A percentile compares a stretch with the other conserved stretches of the same genome.
These are phyloP conservation scores for Dallia pectoralis DNA, from an alignment of 2,797 vertebrate genomes.

Conservation along the genomic window DNA sequence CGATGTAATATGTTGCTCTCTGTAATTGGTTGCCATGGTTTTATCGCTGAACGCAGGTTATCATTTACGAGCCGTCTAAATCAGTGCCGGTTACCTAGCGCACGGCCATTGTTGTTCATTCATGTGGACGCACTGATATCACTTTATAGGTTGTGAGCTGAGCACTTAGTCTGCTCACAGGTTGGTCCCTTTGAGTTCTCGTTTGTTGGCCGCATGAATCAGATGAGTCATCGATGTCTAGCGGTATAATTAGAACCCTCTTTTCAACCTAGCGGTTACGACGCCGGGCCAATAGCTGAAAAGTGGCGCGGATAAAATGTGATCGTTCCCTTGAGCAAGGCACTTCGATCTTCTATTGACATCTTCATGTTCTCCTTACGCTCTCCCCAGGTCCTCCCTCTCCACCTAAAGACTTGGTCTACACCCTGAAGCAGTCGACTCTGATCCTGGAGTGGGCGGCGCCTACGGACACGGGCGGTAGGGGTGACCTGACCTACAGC, in stretches of 20 bases:
- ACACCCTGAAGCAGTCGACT: constrained; percentile 85
- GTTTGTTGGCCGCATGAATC: too few species aligned
- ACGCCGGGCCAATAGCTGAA: too few species aligned
- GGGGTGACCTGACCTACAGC: constrained; percentile 86
- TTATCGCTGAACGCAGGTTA: not conserved
- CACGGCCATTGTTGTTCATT: not conserved
- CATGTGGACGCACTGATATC: not conserved
- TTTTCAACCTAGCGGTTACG: too few species aligned
- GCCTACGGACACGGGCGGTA: constrained; percentile 80
- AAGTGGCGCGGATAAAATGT: too few species aligned
- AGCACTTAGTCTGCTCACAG: too few species aligned
- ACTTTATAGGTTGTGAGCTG: too few species aligned
- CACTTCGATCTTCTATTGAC: too few species aligned
- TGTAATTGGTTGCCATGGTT: not conserved
- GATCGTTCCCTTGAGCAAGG: too few species aligned
- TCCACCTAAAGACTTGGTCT: constrained; percentile 83
- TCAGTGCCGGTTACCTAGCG: not conserved
- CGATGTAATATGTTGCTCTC: not conserved
- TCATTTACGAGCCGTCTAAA: not conserved
- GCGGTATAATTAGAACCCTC: too few species aligned
- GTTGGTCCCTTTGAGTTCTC: too few species aligned
- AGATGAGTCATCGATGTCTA: too few species aligned
- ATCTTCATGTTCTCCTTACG: too few species aligned
- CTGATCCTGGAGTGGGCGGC: constrained; percentile 85
- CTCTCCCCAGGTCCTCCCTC: constrained; percentile 82